These are phyloP conservation scores for Holacanthella duospinosa DNA, from an alignment of 2,888 invertebrate species.

Conservation along the genomic window DNA sequence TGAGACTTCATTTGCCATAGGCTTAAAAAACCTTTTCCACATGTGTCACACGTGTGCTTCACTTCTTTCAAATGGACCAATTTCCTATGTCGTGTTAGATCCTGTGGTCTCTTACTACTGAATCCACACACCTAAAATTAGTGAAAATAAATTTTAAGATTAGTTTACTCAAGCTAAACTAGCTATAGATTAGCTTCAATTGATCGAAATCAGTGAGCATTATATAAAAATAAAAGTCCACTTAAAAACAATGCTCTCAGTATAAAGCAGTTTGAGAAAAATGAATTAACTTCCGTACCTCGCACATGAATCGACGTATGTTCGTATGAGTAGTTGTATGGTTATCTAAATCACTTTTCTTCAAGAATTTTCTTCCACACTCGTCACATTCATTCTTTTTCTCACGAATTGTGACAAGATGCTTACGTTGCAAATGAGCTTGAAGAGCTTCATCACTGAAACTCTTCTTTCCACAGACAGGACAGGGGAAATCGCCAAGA, in stretches of 20 bases:
- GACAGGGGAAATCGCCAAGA: neutral
- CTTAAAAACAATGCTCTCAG: too few species aligned
- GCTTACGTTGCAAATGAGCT: neutral
- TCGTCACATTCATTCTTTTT: constrained; percentile 1
- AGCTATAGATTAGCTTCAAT: too few species aligned
- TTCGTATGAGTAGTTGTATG: neutral
- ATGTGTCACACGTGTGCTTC: neutral
- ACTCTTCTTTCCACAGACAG: neutral
- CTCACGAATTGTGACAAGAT: neutral
- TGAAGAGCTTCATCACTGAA: neutral
- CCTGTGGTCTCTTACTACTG: neutral
- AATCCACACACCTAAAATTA: neutral
- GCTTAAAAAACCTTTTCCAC: neutral
- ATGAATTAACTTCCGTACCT: neutral
- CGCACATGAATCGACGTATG: neutral
- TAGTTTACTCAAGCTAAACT: too few species aligned
- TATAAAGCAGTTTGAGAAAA: neutral
- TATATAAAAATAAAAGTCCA: too few species aligned
- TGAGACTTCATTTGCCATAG: constrained; percentile 3
- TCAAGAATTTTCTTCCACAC: neutral
- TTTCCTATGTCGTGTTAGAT: neutral
- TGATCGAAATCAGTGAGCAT: too few species aligned
- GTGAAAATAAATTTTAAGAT: neutral
- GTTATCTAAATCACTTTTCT: neutral
- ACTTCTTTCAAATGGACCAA: neutral